Percentiles rank a stretch among this genome's conserved stretches.
phyloP scores from a whole-genome alignment of 2,888 invertebrate species.

The Campoletis raptor region DNA sequence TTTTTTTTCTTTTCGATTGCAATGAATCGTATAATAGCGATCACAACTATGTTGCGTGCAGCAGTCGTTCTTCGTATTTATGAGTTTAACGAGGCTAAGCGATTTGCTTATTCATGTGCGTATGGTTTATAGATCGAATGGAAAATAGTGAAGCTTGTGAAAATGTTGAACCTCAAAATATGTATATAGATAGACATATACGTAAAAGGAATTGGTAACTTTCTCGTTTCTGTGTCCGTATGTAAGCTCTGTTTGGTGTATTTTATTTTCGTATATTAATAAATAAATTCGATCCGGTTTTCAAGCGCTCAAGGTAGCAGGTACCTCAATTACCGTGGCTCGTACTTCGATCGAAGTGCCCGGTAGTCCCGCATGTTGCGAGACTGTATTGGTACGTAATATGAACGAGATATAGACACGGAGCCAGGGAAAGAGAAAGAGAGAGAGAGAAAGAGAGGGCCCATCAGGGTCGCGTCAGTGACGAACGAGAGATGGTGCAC shows the following conservation, averaged over 20 bases:
- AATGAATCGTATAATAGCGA: constrained; percentile 34
- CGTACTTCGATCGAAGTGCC: constrained; percentile 47
- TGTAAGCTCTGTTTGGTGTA: constrained; percentile 12
- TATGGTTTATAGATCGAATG: constrained; percentile 26
- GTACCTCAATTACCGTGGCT: constrained; percentile 62
- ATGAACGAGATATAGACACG: constrained; percentile 32
- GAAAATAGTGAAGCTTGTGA: constrained; percentile 17
- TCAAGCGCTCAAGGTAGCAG: constrained; percentile 57
- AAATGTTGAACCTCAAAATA: neutral
- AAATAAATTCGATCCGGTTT: constrained; percentile 63
- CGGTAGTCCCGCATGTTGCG: constrained; percentile 29
- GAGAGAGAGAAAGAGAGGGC: constrained; percentile 25
- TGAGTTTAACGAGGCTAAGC: constrained; percentile 48
- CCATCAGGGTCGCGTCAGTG: constrained; percentile 57
- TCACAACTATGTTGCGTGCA: constrained; percentile 39
- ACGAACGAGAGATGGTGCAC: constrained; percentile 54
- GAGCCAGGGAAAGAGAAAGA: neutral
- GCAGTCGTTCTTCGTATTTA: constrained; percentile 49
- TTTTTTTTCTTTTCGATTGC: neutral
- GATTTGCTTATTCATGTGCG: constrained; percentile 53
- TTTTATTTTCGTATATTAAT: constrained; percentile 55
- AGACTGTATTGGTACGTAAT: constrained; percentile 36
- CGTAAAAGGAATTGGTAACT: constrained; percentile 8
- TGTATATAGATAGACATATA: neutral
- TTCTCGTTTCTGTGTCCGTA: constrained; percentile 4